Evolutionary conservation across 2,113 vertebrate species (phyloP), one percentile per base, ranked within the genome.

Genomic region (Irena cyanogastra): DNA sequence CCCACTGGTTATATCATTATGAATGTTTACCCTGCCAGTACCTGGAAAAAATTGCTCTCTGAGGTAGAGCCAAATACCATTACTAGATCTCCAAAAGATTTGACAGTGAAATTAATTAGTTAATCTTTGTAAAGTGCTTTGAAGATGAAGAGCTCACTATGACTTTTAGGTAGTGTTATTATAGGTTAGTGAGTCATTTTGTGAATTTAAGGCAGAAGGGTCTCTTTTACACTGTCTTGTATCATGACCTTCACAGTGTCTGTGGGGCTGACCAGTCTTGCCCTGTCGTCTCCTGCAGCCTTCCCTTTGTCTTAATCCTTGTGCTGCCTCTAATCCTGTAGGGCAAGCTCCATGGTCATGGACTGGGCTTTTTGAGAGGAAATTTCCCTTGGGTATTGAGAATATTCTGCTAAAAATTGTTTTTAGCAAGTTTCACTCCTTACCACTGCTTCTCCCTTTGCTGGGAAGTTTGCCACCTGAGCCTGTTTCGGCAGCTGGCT

Each of bases 41-140:
- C 96, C 95, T 97, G 95, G 94, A 96, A 96, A 97, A 97, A 97
- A 97, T 96, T 97, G 94, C 95, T 97, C 93, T 97, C 96, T 97
- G 97, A 97, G 97, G 96, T 95, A 86, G 86, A 97, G 97, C 97
- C 97, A 97, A 97, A 96, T 97, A 97, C 92, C 96, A 97, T 97
- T 97, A 97, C 96, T 95, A 97, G 97, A 97, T 97, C 93, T 97
- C 96, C 94, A 92, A 95, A 95, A 97, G 94, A 97, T 97, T 97
- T 97, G 97, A 97, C 97, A 97, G 97, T 96, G 96, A 97, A 97
- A 97, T 97, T 97, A 97, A 97, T 97, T 97, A 97, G 96, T 96
- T 97, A 97, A 97, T 97, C 96, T 97, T 97, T 93, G 83, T 72
- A 97, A 97, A 97, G 96, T 91, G 83, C 96, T 97, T 97, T 97